Evolutionary conservation across 1,140 invertebrate genomes (phyloP).

Genomic region (Drosophila pachea): DNA sequence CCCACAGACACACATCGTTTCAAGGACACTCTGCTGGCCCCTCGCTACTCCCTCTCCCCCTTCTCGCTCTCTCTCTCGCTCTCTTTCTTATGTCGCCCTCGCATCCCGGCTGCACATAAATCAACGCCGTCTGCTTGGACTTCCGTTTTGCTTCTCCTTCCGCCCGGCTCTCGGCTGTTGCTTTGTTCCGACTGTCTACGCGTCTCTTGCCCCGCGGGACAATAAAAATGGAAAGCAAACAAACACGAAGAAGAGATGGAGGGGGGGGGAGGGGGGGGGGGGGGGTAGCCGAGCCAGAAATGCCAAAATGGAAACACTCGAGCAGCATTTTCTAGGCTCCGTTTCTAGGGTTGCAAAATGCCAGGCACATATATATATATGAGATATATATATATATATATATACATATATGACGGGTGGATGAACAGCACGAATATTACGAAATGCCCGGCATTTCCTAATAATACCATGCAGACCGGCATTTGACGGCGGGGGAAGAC

Average conservation of each 20-base stretch:
- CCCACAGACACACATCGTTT: constrained; percentile 29
- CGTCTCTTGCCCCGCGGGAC: constrained; percentile 11
- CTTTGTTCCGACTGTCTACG: constrained; percentile 30
- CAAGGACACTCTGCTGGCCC: constrained; percentile 54
- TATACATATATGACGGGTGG: background rate
- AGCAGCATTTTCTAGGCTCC: constrained; percentile 33
- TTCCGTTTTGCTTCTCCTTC: constrained; percentile 16
- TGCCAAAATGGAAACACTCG: constrained; percentile 15
- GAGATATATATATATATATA: background rate
- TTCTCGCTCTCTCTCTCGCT: background rate
- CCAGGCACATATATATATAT: background rate
- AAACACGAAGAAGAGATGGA: background rate
- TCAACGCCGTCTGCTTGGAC: constrained; percentile 52
- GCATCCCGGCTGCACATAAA: constrained; percentile 41
- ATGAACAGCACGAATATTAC: background rate
- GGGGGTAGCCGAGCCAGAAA: background rate
- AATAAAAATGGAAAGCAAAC: constrained; percentile 18
- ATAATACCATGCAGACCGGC: no score
- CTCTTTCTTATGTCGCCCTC: background rate
- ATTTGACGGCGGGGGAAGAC: no score
- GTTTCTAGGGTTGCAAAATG: constrained; percentile 35
- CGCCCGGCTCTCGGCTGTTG: constrained; percentile 11
- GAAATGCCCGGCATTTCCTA: no score
- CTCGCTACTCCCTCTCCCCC: background rate
- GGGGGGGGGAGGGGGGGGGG: no score